Base-by-base conservation (phyloP, 2,113 vertebrate genomes). In the Ochotona curzoniae region DNA sequence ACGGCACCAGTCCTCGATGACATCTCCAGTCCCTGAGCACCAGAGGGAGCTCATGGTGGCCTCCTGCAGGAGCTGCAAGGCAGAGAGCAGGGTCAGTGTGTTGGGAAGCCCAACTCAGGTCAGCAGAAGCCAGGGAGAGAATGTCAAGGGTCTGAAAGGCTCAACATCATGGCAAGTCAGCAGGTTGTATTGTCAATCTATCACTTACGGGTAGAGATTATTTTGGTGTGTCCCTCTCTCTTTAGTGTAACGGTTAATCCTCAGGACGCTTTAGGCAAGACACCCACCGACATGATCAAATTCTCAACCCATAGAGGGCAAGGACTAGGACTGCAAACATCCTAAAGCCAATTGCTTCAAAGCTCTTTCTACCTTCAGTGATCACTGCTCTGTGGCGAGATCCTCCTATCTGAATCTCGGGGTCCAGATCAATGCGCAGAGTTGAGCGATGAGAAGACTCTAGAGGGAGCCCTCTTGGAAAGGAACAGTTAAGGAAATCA, bases 21-120 rank as follows among this genome's bases (percentile, higher is more conserved):
- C 99, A 0, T 99, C 99, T 35, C 99, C 99, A 0, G 98, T 99
- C 83, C 99, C 99, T 0, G 99, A 99, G 95, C 99, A 99, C 99
- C 99, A 99, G 95, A 99, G 97, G n/a, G 99, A 98, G 98, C 99
- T 99, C 98, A 99, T 99, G 98, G 99, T 99, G n/a, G 99, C 99
- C 96, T 99, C 99, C 97, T 99, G 99, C 85, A 99, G 97, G 79
- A 99, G 98, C 99, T 99, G 96, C 70, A 49, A 63, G 60, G 47
- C 44, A 47, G 30, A 82, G 51, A 97, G 67, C 69, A 96, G 67
- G 75, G 85, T 26, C 20, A 54, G 0, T 1, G 0, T 1, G 1
- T 95, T 6, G 66, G n/a, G 54, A 70, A 30, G 51, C 30, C 84
- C 49, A 44, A 38, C 25, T 8, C 1, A 4, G 26, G 30, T 13